Percentiles rank a stretch among this genome's conserved stretches.
phyloP scores from a whole-genome alignment of 2,888 invertebrate species.

The Drosophila tripunctata region DNA sequence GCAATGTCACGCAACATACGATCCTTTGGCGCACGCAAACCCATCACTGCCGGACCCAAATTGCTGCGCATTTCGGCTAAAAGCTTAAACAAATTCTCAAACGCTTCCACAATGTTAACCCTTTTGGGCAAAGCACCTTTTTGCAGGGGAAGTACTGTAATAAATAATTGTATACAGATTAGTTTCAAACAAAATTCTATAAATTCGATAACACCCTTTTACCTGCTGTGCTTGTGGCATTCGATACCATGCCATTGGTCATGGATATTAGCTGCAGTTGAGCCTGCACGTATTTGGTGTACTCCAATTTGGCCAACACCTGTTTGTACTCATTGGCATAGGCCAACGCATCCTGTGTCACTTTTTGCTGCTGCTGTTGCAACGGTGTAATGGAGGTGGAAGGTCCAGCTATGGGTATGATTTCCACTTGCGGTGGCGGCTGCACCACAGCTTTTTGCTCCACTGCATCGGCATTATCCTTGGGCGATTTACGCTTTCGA shows the following conservation, averaged over 20 bases:
- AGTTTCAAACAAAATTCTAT: no score
- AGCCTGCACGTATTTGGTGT: conserved; percentile 58
- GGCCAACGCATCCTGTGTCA: conserved; percentile 18
- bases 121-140: conserved; percentile 11
- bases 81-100: conserved; percentile 41
- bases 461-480: neutral
- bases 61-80: conserved; percentile 48
- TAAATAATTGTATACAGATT: no score
- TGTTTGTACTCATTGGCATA: conserved; percentile 62
- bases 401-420: conserved; percentile 15
- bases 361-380: conserved; percentile 4
- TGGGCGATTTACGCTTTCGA: neutral
- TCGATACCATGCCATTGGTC: neutral
- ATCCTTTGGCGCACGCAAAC: conserved; percentile 63
- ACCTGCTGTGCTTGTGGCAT: conserved; percentile 16
- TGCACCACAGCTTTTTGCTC: neutral
- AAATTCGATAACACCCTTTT: no score
- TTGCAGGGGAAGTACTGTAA: neutral
- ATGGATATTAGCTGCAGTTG: conserved; percentile 58
- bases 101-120: conserved; percentile 34
- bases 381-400: neutral
- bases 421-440: conserved; percentile 38
- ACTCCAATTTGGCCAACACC: conserved; percentile 65
- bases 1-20: conserved; percentile 60
- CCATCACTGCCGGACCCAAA: conserved; percentile 48